Base-by-base conservation (phyloP, 2,888 invertebrate genomes). In the Acanthococcus lagerstroemiae region DNA sequence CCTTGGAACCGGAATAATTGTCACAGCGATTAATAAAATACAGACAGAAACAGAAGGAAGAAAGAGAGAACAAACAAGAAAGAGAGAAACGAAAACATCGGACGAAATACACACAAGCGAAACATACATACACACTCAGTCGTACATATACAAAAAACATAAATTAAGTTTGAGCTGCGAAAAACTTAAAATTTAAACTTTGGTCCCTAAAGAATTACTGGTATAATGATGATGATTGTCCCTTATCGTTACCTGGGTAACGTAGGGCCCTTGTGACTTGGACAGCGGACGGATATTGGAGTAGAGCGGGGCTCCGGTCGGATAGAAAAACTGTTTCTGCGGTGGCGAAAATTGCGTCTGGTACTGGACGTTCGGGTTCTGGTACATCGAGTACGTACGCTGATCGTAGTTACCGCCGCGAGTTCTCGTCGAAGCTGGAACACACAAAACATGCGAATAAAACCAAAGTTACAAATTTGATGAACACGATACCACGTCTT, bases 221-320 rank as follows among this genome's bases (percentile, higher is more conserved):
- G 56, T 48, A 56, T 66, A 66, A 56, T 66, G 56, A 63, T 48
- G 63, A 54, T 54, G 61, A 25, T 69, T 66, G 24, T 82, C 81
- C 4, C 82, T 79, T 69, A 83, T 83, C 54, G 81, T 82, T 46
- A 83, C 83, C 71, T 83, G 83, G 0, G 83, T 83, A 2, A 83
- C 78, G 70, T 83, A 83, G 0, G 83, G 83, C 0, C 83, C 83
- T 21, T 81, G 78, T 15, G 63, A 26, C 57, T 67, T 66, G 57
- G 66, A 50, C 70, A 67, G 19, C 67, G 67, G 24, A 61, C 61
- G 68, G 67, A 63, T 69, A 68, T 56, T 68, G 50, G 66, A 56
- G 26, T 66, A 66, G 19, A 66, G 37, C 56, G 68, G 54, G 25
- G 44, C 55, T 57, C 22, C 66, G 63, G 48, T 50, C 54, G 54